These are phyloP conservation scores for Laterallus jamaicensis DNA, from an alignment of 2,113 vertebrate genomes.

Conservation along the genomic window DNA sequence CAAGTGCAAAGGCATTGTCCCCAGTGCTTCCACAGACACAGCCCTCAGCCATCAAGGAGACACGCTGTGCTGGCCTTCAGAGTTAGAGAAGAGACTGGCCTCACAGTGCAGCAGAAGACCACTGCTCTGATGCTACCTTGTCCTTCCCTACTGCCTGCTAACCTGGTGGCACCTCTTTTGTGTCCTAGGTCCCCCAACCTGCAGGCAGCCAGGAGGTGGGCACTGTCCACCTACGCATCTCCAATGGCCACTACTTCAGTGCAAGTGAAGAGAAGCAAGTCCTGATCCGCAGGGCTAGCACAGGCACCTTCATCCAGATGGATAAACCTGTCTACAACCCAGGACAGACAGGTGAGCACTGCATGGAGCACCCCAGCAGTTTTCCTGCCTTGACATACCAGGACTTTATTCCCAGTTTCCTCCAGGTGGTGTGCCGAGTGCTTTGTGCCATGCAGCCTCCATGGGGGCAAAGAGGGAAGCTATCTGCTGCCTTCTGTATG, in stretches of 20 bases:
- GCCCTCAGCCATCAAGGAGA: background rate
- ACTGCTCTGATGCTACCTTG: background rate
- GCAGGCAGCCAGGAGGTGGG: slow-evolving; percentile 23
- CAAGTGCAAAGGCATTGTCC: rapidly evolving
- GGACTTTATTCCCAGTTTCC: background rate
- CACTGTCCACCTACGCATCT: background rate
- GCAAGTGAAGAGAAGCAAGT: slow-evolving; percentile 53
- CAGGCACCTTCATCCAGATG: slow-evolving; percentile 64
- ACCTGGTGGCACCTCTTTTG: background rate
- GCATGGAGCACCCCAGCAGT: rapidly evolving
- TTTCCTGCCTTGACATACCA: background rate
- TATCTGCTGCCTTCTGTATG: background rate
- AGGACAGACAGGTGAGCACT: background rate
- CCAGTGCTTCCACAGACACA: background rate
- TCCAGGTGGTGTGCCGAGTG: rapidly evolving
- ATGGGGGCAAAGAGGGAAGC: rapidly evolving
- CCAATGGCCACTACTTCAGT: slow-evolving; percentile 40
- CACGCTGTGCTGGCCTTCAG: background rate
- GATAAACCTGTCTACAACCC: slow-evolving; percentile 59
- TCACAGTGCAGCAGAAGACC: background rate
- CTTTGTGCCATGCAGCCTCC: background rate
- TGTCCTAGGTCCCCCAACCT: slow-evolving; percentile 23
- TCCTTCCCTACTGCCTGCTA: background rate
- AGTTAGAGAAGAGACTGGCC: background rate
- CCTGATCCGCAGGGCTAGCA: slow-evolving; percentile 56